Evolutionary conservation across 2,888 invertebrate species (phyloP), one percentile per base, ranked within the genome.

Genomic region (Sphaerophoria rueppellii): DNA sequence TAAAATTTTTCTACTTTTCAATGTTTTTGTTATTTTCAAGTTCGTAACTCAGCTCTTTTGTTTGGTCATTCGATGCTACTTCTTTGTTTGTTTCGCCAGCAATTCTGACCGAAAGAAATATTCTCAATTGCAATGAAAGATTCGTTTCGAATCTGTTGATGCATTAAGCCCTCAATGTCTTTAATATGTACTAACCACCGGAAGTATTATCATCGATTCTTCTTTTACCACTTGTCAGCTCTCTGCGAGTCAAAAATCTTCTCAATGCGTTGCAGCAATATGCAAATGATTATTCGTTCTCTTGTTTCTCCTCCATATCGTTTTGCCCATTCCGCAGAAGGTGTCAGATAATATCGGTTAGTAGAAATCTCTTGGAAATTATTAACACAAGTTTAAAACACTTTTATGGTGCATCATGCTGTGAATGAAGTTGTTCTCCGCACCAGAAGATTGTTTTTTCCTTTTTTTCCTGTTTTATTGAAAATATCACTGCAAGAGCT

Each of bases 341-440:
- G 85, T 85, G 85, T 85, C 85, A 70, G 85, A 67, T 80, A 73
- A 70, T 85, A 85, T 85, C 81, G 81, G 76, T 81, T 73, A 77
- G 85, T 85, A 72, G 85, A 85, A 85, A 87, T 88, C 87, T 87
- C 77, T 82, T 80, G 74, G 90, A 90, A 91, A 90, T 90, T 90
- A 90, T 90, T 90, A 90, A 91, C 90, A 91, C 88, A 89, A 91
- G 86, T 90, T 90, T 90, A 91, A 91, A 90, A 90, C 91, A 91
- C 90, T 90, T 90, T 90, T 90, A 90, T 91, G 89, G 90, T 88
- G 89, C 88, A 88, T 89, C 90, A 90, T 70, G 90, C 91, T 90
- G 90, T 89, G 90, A 90, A 90, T 90, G 89, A 90, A 90, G 91
- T 90, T 91, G 90, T 90, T 90, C 73, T 50, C 70, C 58, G 24